These are phyloP conservation scores for Cantharis rustica DNA, from an alignment of 2,888 invertebrate species.

Conservation along the genomic window DNA sequence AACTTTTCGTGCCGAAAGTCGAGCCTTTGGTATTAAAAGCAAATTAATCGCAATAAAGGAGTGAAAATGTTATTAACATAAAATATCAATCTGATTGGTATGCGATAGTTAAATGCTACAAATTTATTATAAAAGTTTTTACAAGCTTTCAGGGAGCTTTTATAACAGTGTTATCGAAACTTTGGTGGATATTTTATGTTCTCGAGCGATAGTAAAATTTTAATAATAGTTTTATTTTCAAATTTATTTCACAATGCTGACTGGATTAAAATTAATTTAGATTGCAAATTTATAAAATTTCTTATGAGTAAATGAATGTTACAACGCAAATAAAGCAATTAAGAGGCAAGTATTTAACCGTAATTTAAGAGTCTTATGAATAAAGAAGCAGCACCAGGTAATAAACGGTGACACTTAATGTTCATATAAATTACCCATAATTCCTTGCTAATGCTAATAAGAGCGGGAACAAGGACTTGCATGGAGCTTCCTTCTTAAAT, in stretches of 20 bases:
- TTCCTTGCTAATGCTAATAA: slow-evolving; percentile 38
- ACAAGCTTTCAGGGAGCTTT: slow-evolving; percentile 14
- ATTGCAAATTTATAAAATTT: slow-evolving; percentile 10
- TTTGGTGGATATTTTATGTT: slow-evolving; percentile 13
- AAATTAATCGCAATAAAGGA: background rate
- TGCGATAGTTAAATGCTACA: slow-evolving; percentile 48
- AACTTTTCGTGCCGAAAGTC: background rate
- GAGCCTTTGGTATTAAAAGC: background rate
- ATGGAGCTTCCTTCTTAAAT: slow-evolving; percentile 35
- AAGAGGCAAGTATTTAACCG: slow-evolving; percentile 21
- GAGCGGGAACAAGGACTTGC: slow-evolving; percentile 32
- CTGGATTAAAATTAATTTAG: background rate
- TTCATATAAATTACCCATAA: slow-evolving; percentile 39
- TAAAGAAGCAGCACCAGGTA: slow-evolving; percentile 31
- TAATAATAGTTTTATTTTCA: background rate
- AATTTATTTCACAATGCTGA: background rate
- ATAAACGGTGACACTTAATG: slow-evolving; percentile 37
- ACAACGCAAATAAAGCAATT: slow-evolving; percentile 28
- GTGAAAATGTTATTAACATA: slow-evolving; percentile 7
- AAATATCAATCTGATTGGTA: slow-evolving; percentile 46
- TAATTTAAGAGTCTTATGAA: slow-evolving; percentile 33
- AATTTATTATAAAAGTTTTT: slow-evolving; percentile 42
- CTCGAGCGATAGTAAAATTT: slow-evolving; percentile 14
- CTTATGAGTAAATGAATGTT: slow-evolving; percentile 21
- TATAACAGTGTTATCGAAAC: slow-evolving; percentile 28